phyloP scores from a whole-genome alignment of 2,797 vertebrate species.

The Girardinus metallicus region DNA sequence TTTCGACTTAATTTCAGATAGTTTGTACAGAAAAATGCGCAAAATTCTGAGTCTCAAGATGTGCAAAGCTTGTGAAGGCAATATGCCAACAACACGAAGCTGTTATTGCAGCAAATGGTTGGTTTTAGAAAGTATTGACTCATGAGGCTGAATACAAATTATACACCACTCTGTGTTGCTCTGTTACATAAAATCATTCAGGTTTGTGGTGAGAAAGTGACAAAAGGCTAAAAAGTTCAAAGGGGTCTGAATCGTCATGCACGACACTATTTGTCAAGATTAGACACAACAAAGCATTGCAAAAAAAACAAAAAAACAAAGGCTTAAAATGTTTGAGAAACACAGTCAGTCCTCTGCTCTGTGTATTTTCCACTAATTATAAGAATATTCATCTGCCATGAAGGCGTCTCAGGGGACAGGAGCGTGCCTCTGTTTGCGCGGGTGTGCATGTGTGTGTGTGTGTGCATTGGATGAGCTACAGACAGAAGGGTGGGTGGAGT shows the following conservation, averaged over 20 bases:
- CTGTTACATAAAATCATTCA: not conserved
- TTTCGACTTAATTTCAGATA: not conserved
- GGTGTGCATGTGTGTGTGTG: constrained; percentile 6
- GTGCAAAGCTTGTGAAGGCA: not conserved
- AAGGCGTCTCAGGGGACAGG: constrained; percentile 50
- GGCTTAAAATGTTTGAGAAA: constrained; percentile 23
- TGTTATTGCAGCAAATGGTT: not conserved
- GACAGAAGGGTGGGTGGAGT: constrained; percentile 31
- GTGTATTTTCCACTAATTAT: constrained; percentile 47
- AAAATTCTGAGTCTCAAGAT: not conserved
- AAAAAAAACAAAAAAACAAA: not conserved
- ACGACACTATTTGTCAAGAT: not conserved
- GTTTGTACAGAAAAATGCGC: not conserved
- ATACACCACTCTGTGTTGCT: not conserved
- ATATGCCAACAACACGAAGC: not conserved
- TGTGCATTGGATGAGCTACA: constrained; percentile 12
- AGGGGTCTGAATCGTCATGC: not conserved
- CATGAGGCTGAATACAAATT: not conserved
- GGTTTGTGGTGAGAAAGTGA: not conserved
- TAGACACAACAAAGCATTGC: not conserved
- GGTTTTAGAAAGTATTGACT: not conserved
- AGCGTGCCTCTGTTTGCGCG: constrained; percentile 18
- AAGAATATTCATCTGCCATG: constrained; percentile 52
- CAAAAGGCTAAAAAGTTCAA: not conserved
- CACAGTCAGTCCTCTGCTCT: constrained; percentile 13